These are phyloP conservation scores for Tetanocera ferruginea DNA, from an alignment of 2,888 invertebrate species.

Conservation along the genomic window DNA sequence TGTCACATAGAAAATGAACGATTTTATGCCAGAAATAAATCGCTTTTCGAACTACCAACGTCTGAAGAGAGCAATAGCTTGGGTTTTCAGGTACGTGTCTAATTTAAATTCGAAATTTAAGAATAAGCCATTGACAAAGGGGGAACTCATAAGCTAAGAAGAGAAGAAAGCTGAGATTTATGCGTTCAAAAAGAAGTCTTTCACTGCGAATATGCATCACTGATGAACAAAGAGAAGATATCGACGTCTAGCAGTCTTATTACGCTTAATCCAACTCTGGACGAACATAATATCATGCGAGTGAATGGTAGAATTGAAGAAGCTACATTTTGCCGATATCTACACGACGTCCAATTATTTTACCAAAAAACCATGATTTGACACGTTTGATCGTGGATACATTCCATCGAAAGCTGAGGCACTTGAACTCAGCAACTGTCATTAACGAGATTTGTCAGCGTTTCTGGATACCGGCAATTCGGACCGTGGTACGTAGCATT, in stretches of 20 bases:
- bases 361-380: not conserved
- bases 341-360: not conserved
- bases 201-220: not conserved
- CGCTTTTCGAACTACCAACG: not conserved
- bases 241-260: not conserved
- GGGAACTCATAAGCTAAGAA: not conserved
- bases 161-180: not conserved
- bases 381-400: not conserved
- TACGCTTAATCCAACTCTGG: not conserved
- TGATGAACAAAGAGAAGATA: not conserved
- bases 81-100: not conserved
- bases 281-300: not conserved
- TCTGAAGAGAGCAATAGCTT: not conserved
- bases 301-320: not conserved
- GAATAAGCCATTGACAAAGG: not conserved
- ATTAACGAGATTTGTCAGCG: no score
- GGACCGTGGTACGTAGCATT: not conserved
- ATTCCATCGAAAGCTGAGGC: not conserved
- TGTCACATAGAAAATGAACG: no score
- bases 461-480: not conserved
- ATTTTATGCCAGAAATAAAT: no score
- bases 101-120: not conserved
- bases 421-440: no score
- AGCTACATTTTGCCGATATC: no score
- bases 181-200: not conserved